Evolutionary conservation across 2,113 vertebrate genomes (phyloP), one percentile per base, ranked within the genome.

Genomic region (Entomyzon cyanotis): DNA sequence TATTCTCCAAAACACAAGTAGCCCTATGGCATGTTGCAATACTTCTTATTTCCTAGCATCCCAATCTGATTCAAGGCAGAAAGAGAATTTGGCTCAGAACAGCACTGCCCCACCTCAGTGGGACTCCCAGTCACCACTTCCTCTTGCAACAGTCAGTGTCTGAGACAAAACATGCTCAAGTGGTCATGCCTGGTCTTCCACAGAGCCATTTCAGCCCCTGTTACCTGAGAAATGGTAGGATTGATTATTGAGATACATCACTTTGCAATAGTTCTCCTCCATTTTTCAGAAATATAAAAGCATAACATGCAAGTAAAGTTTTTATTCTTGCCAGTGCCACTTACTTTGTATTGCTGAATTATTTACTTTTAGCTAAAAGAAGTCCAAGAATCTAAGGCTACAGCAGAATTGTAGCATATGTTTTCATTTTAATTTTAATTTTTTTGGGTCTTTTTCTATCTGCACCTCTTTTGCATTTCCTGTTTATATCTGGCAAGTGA

Each of bases 21-120:
- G 16, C 25, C 6, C 13, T 53, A 44, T 25, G 13, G 21, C 21
- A 25, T 53, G 27, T 53, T 44, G 27, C 16, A 44, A 21, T 17
- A 37, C 46, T 39, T 47, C 22, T 60, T 35, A 63, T 37, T 63
- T 44, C 58, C 16, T 62, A 25, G 31, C 21, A 71, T 37, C 39
- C 31, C 1, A 0, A 15, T 37, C 56, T 62, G 31, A 52, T 52
- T 53, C 27, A 27, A 52, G 27, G 47, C 19, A 85, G 59, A 28
- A 56, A 49, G 41, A 30, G 30, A 65, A 65, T 7, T 8, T 49
- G 42, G n/a, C 30, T 75, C 28, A 49, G 50, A 49, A 24, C 15
- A 65, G 42, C 15, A 4, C 10, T 74, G n/a, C n/a, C 39, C n/a
- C 30, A 56, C 12, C 19, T 56, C 16, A 28, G 30, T 0, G 0